Evolutionary conservation across 2,113 vertebrate species (phyloP).

Genomic region (Lamprologus ornatipinnis): DNA sequence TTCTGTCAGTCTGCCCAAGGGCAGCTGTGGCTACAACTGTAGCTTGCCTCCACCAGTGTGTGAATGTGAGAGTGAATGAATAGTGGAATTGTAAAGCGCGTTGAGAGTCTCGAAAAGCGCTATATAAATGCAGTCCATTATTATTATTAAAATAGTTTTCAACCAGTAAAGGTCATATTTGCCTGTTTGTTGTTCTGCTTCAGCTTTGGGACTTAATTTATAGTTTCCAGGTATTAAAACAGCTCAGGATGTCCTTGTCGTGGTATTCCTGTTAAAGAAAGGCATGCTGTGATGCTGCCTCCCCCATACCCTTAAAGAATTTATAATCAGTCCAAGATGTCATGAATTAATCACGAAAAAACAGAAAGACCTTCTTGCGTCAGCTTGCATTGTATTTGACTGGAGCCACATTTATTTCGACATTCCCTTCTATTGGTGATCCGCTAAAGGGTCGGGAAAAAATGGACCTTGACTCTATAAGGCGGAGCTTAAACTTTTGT

Average conservation of each 20-base stretch:
- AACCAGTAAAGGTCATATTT: background rate
- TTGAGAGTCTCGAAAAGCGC: background rate
- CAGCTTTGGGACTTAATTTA: background rate
- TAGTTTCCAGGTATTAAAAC: background rate
- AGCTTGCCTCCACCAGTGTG: no score
- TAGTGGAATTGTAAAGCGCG: background rate
- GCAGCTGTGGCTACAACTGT: no score
- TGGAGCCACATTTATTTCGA: background rate
- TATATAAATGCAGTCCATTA: background rate
- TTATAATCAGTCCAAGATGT: background rate
- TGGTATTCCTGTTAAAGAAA: background rate
- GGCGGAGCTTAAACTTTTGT: constrained; percentile 38
- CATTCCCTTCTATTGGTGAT: background rate
- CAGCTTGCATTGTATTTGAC: background rate
- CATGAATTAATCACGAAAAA: background rate
- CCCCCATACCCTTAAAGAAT: background rate
- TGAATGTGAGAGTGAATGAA: background rate
- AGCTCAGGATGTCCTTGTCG: background rate
- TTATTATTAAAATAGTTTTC: background rate
- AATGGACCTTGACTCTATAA: background rate
- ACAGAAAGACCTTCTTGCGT: background rate
- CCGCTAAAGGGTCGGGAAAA: background rate
- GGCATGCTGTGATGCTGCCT: constrained; percentile 3
- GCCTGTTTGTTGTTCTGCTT: background rate
- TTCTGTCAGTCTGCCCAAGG: no score